Evolutionary conservation across 2,888 invertebrate species (phyloP).

Genomic region (Hybos culiciformis): DNA sequence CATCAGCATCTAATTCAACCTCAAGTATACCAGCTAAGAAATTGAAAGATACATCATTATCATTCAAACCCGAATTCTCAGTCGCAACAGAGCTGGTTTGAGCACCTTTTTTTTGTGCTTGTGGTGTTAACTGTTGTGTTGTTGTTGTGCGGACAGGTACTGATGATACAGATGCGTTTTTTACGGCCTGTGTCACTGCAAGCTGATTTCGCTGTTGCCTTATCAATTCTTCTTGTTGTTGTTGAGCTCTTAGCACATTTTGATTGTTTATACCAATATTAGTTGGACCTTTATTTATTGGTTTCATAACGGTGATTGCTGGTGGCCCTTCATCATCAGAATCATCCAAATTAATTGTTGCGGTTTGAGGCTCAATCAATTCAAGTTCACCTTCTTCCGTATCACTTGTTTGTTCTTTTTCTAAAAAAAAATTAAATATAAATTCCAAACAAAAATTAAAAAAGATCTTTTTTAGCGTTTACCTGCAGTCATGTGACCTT

Average conservation of each 20-base stretch:
- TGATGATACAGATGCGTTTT: neutral
- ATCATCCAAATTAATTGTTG: slow-evolving; percentile 32
- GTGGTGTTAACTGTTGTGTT: too few species aligned
- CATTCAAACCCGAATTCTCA: slow-evolving; percentile 18
- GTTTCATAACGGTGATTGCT: neutral
- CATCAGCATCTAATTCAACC: slow-evolving; percentile 27
- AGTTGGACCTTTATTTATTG: neutral
- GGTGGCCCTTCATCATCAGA: slow-evolving; percentile 30
- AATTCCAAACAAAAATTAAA: too few species aligned
- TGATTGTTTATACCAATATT: neutral
- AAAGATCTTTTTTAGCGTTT: too few species aligned
- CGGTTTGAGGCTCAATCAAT: slow-evolving; percentile 34
- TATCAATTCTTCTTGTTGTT: slow-evolving; percentile 1
- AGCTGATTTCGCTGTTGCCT: slow-evolving; percentile 6
- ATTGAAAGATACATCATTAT: slow-evolving; percentile 12
- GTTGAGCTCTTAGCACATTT: neutral
- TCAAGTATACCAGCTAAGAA: slow-evolving; percentile 31
- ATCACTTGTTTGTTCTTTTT: slow-evolving; percentile 32
- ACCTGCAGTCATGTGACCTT: slow-evolving; percentile 32
- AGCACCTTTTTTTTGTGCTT: too few species aligned
- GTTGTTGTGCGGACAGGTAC: too few species aligned
- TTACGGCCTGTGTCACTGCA: too few species aligned
- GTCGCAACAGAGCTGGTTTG: too few species aligned
- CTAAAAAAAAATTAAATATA: slow-evolving; percentile 3
- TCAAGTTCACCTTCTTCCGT: slow-evolving; percentile 35